These are phyloP conservation scores for Salvator merianae DNA, from an alignment of 2,113 vertebrate genomes.

Conservation along the genomic window DNA sequence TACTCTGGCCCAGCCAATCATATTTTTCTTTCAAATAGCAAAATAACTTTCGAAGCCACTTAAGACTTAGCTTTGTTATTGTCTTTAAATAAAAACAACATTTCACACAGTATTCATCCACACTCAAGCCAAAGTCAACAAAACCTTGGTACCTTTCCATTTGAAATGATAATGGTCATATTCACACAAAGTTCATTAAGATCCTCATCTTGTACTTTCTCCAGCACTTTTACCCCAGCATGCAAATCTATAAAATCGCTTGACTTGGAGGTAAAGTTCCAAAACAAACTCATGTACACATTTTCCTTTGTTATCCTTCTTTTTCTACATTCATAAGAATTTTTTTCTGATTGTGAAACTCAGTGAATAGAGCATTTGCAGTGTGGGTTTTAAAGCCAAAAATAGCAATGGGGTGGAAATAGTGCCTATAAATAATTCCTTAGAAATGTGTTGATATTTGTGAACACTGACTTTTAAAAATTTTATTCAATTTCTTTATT, in stretches of 20 bases:
- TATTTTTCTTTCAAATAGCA: neutral
- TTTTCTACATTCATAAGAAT: neutral
- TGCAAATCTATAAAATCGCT: neutral
- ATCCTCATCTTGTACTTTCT: neutral
- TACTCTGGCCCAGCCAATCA: neutral
- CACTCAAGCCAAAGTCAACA: slow-evolving; percentile 22
- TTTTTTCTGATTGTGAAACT: neutral
- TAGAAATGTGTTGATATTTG: neutral
- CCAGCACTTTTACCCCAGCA: neutral
- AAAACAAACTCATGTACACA: rapidly evolving
- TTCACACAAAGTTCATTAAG: slow-evolving; percentile 19
- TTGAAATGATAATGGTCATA: neutral
- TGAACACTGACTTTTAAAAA: neutral
- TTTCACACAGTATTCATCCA: neutral
- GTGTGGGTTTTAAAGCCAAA: slow-evolving; percentile 14
- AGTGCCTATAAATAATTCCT: neutral
- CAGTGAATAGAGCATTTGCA: neutral
- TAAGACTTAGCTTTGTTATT: slow-evolving; percentile 2
- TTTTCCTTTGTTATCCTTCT: neutral
- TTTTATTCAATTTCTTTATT: neutral
- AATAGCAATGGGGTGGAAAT: neutral
- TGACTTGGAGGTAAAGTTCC: neutral
- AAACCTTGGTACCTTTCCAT: neutral
- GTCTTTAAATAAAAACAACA: slow-evolving; percentile 23
- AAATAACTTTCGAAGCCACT: neutral